Conservation (phyloP, 2,113 vertebrate genomes). For the Misgurnus mizolepis region DNA sequence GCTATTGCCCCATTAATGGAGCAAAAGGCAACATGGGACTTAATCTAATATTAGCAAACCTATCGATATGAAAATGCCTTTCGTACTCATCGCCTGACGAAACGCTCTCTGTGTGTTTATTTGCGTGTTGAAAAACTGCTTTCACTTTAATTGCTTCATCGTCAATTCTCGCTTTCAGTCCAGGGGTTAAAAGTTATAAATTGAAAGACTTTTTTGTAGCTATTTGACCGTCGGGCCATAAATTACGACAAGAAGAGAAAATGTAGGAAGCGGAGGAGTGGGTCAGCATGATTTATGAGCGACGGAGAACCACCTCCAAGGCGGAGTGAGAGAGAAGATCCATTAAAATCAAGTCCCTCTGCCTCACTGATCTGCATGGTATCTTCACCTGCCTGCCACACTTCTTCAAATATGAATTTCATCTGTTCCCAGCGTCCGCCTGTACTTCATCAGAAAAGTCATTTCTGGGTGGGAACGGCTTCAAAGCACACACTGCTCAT, state of each 20-base stretch:
- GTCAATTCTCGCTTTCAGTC: constrained; percentile 38
- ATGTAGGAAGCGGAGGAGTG: constrained; percentile 34
- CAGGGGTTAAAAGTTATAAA: constrained; percentile 59
- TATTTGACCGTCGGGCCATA: constrained; percentile 50
- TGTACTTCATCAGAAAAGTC: constrained; percentile 33
- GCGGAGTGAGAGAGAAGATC: constrained; percentile 19
- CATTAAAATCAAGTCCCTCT: constrained; percentile 49
- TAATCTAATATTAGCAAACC: constrained; percentile 36
- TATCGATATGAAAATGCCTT: constrained; percentile 34
- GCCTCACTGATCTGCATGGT: constrained; percentile 47
- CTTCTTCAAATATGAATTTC: constrained; percentile 43
- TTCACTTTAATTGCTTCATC: constrained; percentile 36
- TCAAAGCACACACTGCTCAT: constrained; percentile 12
- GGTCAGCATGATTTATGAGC: constrained; percentile 62
- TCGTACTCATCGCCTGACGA: not conserved
- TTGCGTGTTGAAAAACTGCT: constrained; percentile 28
- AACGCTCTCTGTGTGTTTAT: constrained; percentile 7
- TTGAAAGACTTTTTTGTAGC: constrained; percentile 57
- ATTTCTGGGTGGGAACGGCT: constrained; percentile 45
- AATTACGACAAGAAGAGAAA: constrained; percentile 45
- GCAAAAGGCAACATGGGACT: constrained; percentile 15
- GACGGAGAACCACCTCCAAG: constrained; percentile 42
- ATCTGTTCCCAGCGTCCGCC: constrained; percentile 18
- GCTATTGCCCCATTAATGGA: constrained; percentile 33
- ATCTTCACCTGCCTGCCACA: constrained; percentile 21